phyloP scores from a whole-genome alignment of 2,113 vertebrate species.

The Cygnus buccinator region DNA sequence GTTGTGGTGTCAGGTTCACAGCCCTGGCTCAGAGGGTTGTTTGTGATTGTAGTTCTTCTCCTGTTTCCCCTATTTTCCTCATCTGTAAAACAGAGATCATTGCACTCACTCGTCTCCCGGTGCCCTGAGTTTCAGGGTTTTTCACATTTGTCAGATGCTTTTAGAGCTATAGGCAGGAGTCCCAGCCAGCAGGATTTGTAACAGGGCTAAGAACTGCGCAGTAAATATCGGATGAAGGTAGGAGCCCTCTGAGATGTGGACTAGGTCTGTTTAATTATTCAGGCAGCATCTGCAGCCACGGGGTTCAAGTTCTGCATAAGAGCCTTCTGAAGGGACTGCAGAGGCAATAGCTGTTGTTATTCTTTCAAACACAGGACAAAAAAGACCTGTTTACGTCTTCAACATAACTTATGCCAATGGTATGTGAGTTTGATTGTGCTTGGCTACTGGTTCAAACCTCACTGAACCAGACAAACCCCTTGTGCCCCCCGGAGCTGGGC shows the following conservation, averaged over 20 bases:
- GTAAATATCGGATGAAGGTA: not conserved
- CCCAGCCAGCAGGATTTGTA: not conserved
- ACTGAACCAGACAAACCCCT: not conserved
- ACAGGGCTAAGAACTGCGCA: not conserved
- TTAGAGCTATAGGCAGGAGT: not conserved
- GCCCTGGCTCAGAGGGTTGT: not conserved
- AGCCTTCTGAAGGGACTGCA: not conserved
- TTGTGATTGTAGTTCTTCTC: not conserved
- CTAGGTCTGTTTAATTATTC: slow-evolving; percentile 5
- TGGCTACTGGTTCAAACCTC: not conserved
- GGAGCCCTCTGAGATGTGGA: not conserved
- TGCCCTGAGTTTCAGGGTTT: not conserved
- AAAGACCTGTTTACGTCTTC: not conserved
- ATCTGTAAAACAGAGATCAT: not conserved
- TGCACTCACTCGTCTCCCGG: not conserved
- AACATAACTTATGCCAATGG: not conserved
- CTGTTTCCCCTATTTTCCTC: not conserved
- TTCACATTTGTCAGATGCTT: not conserved
- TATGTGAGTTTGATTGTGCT: not conserved
- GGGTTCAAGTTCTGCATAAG: not conserved
- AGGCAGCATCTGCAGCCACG: not conserved
- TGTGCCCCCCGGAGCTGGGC: not conserved
- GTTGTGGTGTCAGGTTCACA: not conserved
- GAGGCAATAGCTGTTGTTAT: not conserved
- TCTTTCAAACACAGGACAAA: not conserved